These are phyloP conservation scores for Carabus problematicus DNA, from an alignment of 2,888 invertebrate genomes.

Conservation along the genomic window DNA sequence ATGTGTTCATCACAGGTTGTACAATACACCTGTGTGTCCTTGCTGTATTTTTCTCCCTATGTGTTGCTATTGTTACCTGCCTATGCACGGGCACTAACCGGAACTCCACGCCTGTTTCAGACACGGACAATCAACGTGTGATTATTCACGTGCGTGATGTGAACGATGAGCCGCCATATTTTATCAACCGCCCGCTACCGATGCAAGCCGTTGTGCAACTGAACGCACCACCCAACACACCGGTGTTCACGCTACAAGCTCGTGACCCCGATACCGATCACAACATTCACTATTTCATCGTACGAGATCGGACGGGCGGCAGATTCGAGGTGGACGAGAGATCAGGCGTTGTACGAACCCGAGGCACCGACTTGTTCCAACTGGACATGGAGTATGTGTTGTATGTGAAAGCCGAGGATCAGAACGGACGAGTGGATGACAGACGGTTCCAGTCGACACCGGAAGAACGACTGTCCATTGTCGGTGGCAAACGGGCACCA, in stretches of 20 bases:
- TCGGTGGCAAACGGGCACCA: constrained; percentile 96
- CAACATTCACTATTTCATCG: constrained; percentile 95
- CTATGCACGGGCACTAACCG: too few relatives aligned
- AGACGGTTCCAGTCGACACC: constrained; percentile 88
- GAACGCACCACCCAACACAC: constrained; percentile 94
- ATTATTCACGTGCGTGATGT: constrained; percentile 95
- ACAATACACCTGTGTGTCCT: too few relatives aligned
- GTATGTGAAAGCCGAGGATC: constrained; percentile 96
- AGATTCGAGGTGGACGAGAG: constrained; percentile 86
- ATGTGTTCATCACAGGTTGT: too few relatives aligned
- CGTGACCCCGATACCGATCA: constrained; percentile 96
- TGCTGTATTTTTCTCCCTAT: not conserved
- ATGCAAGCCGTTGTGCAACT: constrained; percentile 97
- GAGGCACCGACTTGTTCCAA: constrained; percentile 91
- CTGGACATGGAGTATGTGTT: constrained; percentile 96
- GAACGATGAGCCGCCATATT: constrained; percentile 96
- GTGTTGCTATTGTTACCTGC: too few relatives aligned
- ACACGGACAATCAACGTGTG: constrained; percentile 93
- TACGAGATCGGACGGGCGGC: constrained; percentile 81
- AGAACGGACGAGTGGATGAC: constrained; percentile 92
- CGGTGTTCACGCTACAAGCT: constrained; percentile 96
- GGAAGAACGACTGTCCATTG: constrained; percentile 90
- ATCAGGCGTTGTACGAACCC: constrained; percentile 89
- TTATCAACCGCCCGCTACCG: constrained; percentile 95
- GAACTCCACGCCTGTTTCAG: constrained; percentile 63